These are phyloP conservation scores for Acridotheres tristis DNA, from an alignment of 2,797 vertebrate species.

Conservation along the genomic window DNA sequence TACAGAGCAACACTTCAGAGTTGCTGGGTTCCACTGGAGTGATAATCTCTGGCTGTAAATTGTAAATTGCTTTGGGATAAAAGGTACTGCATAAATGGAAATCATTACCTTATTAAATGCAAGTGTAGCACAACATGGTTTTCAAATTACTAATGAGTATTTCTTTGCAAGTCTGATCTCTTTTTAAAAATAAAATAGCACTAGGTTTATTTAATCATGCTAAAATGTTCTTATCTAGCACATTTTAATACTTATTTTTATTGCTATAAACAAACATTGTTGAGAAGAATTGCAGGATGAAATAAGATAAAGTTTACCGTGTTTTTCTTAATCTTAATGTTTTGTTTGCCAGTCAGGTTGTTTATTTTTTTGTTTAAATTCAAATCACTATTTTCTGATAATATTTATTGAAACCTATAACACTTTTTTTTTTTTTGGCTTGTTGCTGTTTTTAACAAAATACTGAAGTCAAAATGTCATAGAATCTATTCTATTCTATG, in stretches of 20 bases:
- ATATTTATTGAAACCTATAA: not conserved
- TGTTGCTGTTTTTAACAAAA: not conserved
- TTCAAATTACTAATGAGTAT: constrained; percentile 49
- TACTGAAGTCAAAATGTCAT: not conserved
- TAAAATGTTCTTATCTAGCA: constrained; percentile 21
- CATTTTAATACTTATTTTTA: not conserved
- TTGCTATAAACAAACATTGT: not conserved
- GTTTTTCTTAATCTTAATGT: not conserved
- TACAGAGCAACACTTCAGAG: constrained; percentile 21
- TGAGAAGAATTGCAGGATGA: not conserved
- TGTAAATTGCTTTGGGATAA: constrained; percentile 65
- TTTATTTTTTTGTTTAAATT: not conserved
- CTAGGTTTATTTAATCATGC: not conserved
- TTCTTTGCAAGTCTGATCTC: constrained; percentile 14
- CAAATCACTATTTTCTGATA: not conserved
- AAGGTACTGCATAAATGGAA: constrained; percentile 53
- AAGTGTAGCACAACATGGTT: constrained; percentile 42
- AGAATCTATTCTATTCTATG: not conserved
- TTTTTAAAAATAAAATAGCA: constrained; percentile 1
- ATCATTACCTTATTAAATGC: constrained; percentile 47
- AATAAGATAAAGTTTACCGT: not conserved
- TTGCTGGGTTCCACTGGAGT: constrained; percentile 29
- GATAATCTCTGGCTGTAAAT: constrained; percentile 58
- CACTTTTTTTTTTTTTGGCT: not conserved
- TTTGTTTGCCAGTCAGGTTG: not conserved